phyloP scores from a whole-genome alignment of 2,113 vertebrate genomes.

The Tragulus kanchil region DNA sequence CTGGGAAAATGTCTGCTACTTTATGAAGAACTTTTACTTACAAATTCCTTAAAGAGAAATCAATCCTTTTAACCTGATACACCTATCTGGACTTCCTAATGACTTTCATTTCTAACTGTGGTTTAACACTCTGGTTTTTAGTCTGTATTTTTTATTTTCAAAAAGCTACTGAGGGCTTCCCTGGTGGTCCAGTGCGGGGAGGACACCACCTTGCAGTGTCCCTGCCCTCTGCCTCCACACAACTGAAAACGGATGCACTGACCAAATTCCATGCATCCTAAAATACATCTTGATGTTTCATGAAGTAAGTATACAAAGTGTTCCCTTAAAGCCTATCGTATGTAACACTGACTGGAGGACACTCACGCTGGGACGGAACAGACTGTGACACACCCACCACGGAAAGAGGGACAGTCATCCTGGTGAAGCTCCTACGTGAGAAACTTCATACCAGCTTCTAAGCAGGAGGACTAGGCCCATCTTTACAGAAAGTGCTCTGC shows the following conservation, averaged over 20 bases:
- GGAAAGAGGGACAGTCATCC: fast-evolving
- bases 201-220: too few species aligned
- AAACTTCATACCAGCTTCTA: not conserved
- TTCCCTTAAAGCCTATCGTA: not conserved
- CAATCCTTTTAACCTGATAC: not conserved
- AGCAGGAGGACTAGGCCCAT: too few species aligned
- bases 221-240: not conserved
- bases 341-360: not conserved
- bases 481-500: too few species aligned
- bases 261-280: not conserved
- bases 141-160: not conserved
- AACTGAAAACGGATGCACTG: too few species aligned
- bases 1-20: not conserved
- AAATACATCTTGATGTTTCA: not conserved
- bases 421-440: fast-evolving
- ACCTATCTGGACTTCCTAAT: not conserved
- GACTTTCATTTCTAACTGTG: not conserved
- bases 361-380: not conserved
- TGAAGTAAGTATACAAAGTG: not conserved
- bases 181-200: too few species aligned
- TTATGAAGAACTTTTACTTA: not conserved
- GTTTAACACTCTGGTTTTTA: not conserved
- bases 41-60: not conserved
- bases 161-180: too few species aligned
- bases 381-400: fast-evolving